Base-by-base conservation (phyloP, 2,797 vertebrate species). In the Poeciliopsis paucimaculata region DNA sequence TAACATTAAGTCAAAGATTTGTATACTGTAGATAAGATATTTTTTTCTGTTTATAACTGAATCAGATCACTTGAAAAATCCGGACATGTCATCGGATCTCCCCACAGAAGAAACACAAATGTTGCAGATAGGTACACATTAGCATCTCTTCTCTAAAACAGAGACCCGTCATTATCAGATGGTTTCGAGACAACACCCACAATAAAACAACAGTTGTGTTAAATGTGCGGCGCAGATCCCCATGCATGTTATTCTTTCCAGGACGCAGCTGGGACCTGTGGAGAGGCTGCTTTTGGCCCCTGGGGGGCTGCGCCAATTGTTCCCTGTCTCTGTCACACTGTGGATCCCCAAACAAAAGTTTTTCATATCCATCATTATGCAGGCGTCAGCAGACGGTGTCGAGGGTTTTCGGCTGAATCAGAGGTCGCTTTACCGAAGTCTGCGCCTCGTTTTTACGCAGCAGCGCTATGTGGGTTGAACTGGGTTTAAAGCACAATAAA, bases 211-310 rank as follows among this genome's bases (percentile, higher is more conserved):
- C 77, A 78, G 64, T 77, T 66, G 82, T 79, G 79, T 75, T 34
- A 39, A 81, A 77, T 82, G 78, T 80, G 57, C 55, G 80, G 74
- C 75, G 70, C 72, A 79, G 79, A 79, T 88, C 80, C 87, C 82
- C 76, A 34, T 73, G 77, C 68, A 77, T 88, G 91, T 88, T 91
- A 87, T 87, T 77, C 39, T 78, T 66, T 78, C 73, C 81, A 77
- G 84, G 57, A 82, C 79, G 73, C 89, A 92, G 91, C 85, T 91
- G 89, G 80, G 83, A 80, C 84, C 82, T 71, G 57, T n/a, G 76
- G n/a, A 75, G 87, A 71, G 77, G 75, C 72, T 34, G 77, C 0
- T 66, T 77, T 23, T 77, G 62, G 79, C 84, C 85, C 73, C 73
- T 49, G 62, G 68, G 68, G 84, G 89, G 76, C 79, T 78, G 82